Evolutionary conservation across 2,888 invertebrate species (phyloP), one percentile per base, ranked within the genome.

Genomic region (Dicyrtomina minuta): DNA sequence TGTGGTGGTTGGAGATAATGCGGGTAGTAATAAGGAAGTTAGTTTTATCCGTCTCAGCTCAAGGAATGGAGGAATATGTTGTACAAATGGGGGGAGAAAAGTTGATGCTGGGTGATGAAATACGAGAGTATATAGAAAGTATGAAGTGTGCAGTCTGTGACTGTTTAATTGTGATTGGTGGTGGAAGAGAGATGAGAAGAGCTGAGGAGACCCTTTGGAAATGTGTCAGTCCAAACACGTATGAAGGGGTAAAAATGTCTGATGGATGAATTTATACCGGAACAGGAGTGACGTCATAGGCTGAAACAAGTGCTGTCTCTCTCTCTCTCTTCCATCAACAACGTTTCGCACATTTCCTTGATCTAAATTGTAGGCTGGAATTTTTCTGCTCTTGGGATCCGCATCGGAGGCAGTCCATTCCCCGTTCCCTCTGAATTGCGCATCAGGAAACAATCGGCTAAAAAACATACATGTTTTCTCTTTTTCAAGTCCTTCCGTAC

Each of bases 211-310:
- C 20, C 22, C 51, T 39, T 27, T 39, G 39, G 41, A n/a, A 62
- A 33, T 33, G 33, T 33, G 33, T 10, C 33, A 49, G 62, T 46
- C 46, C 49, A 27, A 46, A 49, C 46, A 49, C 44, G 13, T 67
- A 26, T 59, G 67, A 67, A 59, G 67, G 67, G 59, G 67, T 60
- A 49, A 67, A 67, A 59, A 39, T 33, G 49, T 46, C 51, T 49
- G 59, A 59, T 58, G 66, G 56, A 58, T 66, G 62, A 62, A 59
- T 66, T 66, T 66, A 59, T 66, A 66, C 24, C 20, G 58, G 27
- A 27, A 59, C 15, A 27, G 46, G 17, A 55, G 33, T 66, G 66
- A 66, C 66, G 66, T 66, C 66, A 66, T 27, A n/a, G 26, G 2
- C 51, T 22, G 17, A 39, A 39, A 39, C 44, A 33, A 33, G 33